A percentile compares a stretch with the other conserved stretches of the same genome.
These are phyloP conservation scores for Pardosa pseudoannulata DNA, from an alignment of 2,888 invertebrate genomes.

Conservation along the genomic window DNA sequence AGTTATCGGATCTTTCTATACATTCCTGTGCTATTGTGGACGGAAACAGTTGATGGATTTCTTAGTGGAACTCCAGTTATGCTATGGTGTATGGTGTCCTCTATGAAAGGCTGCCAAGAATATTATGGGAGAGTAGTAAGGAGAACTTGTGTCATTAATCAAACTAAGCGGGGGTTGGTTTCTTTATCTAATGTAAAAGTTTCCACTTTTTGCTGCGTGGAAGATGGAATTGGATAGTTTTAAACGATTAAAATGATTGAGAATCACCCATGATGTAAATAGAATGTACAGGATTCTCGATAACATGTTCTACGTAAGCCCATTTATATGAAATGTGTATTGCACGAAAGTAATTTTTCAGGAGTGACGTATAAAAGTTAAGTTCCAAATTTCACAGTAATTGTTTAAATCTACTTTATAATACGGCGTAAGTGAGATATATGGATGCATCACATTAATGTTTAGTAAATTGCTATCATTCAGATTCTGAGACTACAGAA, in stretches of 20 bases:
- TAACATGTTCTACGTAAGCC: too few relatives aligned
- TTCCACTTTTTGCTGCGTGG: not conserved
- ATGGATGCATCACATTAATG: too few relatives aligned
- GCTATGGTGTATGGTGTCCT: constrained; percentile 4
- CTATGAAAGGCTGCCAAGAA: constrained; percentile 48
- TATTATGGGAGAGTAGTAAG: not conserved
- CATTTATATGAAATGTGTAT: too few relatives aligned
- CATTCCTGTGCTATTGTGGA: constrained; percentile 51
- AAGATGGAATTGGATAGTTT: not conserved
- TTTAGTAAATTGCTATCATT: too few relatives aligned
- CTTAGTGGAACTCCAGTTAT: constrained; percentile 29
- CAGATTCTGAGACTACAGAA: too few relatives aligned
- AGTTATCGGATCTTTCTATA: constrained; percentile 58
- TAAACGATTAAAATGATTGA: not conserved
- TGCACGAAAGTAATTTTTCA: too few relatives aligned
- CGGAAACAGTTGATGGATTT: constrained; percentile 42
- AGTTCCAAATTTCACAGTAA: too few relatives aligned
- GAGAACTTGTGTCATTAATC: constrained; percentile 47
- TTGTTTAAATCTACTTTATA: too few relatives aligned
- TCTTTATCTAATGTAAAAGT: constrained; percentile 5
- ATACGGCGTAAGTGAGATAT: too few relatives aligned
- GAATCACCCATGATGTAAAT: too few relatives aligned
- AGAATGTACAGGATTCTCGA: too few relatives aligned
- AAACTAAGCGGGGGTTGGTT: constrained; percentile 25
- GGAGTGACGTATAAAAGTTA: too few relatives aligned